Evolutionary conservation across 2,113 vertebrate species (phyloP).

Genomic region (Uria lomvia): DNA sequence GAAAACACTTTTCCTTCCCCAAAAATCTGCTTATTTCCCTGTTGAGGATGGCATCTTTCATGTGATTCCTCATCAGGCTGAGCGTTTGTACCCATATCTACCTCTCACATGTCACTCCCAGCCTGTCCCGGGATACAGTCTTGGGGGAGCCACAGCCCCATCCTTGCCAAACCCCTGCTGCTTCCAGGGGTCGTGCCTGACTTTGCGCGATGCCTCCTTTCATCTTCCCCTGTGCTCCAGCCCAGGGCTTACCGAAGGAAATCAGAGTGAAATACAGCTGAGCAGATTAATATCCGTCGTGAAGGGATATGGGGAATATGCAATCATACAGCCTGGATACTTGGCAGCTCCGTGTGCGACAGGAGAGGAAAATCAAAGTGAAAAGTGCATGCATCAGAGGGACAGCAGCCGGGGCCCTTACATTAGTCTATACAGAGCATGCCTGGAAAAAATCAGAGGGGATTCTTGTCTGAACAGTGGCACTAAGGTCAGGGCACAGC

Average conservation of each 20-base stretch:
- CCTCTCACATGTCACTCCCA: neutral
- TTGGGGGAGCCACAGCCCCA: neutral
- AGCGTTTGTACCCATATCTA: neutral
- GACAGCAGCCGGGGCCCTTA: neutral
- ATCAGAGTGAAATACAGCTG: neutral
- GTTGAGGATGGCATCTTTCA: neutral
- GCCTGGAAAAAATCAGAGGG: neutral
- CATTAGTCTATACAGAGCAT: neutral
- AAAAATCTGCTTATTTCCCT: neutral
- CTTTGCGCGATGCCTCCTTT: neutral
- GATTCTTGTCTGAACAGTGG: neutral
- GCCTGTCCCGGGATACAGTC: neutral
- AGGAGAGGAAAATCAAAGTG: constrained; percentile 8
- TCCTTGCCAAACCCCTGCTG: neutral
- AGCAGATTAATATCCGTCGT: neutral
- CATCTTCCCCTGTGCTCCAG: neutral
- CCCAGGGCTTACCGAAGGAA: neutral
- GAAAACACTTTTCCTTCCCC: neutral
- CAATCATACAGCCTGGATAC: neutral
- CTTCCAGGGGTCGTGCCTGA: neutral
- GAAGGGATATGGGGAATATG: neutral
- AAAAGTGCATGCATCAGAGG: neutral
- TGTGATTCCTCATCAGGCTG: neutral
- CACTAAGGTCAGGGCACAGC: neutral
- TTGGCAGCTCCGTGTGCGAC: neutral